Conservation (phyloP, 1,140 invertebrate species). For the Himalopsyche phryganea region DNA sequence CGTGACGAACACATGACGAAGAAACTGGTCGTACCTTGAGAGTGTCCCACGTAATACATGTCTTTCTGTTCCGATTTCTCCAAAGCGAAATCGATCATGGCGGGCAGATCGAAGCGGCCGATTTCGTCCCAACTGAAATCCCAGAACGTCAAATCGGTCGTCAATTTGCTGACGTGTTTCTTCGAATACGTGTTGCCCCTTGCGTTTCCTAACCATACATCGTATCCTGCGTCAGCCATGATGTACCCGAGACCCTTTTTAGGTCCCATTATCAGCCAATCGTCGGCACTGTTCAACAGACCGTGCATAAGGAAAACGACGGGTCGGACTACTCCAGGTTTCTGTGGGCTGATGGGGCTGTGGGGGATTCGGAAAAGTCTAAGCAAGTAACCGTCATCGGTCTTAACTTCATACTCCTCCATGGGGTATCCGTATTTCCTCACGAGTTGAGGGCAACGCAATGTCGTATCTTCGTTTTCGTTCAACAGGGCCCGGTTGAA, state of each 20-base stretch:
- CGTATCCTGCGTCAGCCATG: conserved; percentile 55
- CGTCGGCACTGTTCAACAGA: conserved; percentile 61
- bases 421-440: conserved; percentile 39
- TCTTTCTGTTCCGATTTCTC: conserved; percentile 48
- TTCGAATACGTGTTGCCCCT: conserved; percentile 63
- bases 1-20: conserved; percentile 53
- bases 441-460: conserved; percentile 41
- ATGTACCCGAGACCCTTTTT: conserved; percentile 46
- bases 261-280: conserved; percentile 59
- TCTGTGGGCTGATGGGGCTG: conserved; percentile 32
- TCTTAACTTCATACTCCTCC: conserved; percentile 41
- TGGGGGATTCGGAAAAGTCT: conserved; percentile 61
- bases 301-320: conserved; percentile 69
- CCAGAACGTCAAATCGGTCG: conserved; percentile 48
- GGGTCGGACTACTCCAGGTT: conserved; percentile 30
- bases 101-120: conserved; percentile 65
- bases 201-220: conserved; percentile 69
- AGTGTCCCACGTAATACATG: conserved; percentile 61
- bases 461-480: conserved; percentile 38
- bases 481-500: neutral
- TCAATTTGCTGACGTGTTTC: conserved; percentile 41
- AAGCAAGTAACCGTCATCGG: conserved; percentile 66
- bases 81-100: conserved; percentile 62
- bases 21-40: conserved; percentile 55
- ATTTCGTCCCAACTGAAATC: conserved; percentile 68